Percentiles rank a stretch among this genome's conserved stretches.
Conservation (phyloP, 1,140 invertebrate genomes). For the Meloidogyne exigua region DNA sequence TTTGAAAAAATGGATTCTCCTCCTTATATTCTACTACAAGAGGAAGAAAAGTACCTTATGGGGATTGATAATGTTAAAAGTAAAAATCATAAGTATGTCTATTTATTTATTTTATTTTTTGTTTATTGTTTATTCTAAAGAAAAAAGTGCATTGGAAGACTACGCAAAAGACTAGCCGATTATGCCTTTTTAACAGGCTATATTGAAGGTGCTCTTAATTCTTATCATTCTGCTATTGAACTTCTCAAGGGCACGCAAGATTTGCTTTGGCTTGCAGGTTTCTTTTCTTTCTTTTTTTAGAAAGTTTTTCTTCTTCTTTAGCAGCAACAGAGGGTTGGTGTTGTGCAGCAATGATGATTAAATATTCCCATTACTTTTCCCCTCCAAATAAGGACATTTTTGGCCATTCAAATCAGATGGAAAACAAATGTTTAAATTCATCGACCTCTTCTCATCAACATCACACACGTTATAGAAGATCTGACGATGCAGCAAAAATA, state of each 20-base stretch:
- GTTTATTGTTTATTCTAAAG: conserved; percentile 29
- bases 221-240: conserved; percentile 56
- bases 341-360: conserved; percentile 50
- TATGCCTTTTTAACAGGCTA: conserved; percentile 57
- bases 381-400: not conserved
- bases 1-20: conserved; percentile 54
- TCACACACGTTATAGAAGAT: not conserved
- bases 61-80: conserved; percentile 56
- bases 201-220: conserved; percentile 50
- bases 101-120: no score
- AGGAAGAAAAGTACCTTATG: conserved; percentile 57
- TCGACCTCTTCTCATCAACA: not conserved
- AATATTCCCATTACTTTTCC: conserved; percentile 23
- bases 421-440: not conserved
- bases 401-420: not conserved
- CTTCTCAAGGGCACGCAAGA: conserved; percentile 51
- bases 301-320: conserved; percentile 31
- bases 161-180: conserved; percentile 59
- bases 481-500: not conserved
- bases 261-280: conserved; percentile 61
- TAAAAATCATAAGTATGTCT: conserved; percentile 48
- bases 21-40: conserved; percentile 49
- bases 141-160: conserved; percentile 57
- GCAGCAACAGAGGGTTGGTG: conserved; percentile 61
- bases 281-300: conserved; percentile 3